phyloP scores from a whole-genome alignment of 2,888 invertebrate species.

The Rotaria socialis region DNA sequence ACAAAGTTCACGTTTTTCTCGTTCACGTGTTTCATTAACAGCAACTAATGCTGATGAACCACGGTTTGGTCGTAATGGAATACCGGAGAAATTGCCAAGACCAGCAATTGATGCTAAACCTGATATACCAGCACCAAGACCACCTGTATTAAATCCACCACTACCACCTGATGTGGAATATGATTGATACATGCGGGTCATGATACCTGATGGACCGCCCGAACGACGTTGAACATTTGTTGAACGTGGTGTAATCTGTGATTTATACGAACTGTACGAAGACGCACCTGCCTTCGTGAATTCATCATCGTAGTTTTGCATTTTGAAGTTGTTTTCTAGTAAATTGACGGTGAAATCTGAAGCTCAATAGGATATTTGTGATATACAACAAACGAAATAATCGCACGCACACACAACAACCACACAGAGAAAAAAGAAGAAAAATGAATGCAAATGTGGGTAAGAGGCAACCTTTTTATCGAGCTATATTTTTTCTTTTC shows the following conservation, averaged over 20 bases:
- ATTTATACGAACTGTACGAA: conserved; percentile 46
- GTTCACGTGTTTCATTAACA: conserved; percentile 45
- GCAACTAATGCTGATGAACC: conserved; percentile 45
- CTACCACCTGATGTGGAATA: conserved; percentile 38
- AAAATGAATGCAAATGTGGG: neutral
- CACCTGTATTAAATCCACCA: conserved; percentile 11
- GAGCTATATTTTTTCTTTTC: neutral
- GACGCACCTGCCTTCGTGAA: neutral
- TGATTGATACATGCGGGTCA: conserved; percentile 39
- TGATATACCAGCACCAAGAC: neutral
- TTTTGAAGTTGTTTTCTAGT: conserved; percentile 31
- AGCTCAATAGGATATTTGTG: neutral
- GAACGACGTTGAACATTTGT: conserved; percentile 45
- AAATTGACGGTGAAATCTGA: conserved; percentile 21
- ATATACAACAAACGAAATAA: neutral
- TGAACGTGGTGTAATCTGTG: conserved; percentile 46
- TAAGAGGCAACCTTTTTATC: neutral
- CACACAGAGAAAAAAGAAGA: neutral
- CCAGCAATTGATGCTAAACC: conserved; percentile 30
- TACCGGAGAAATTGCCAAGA: conserved; percentile 39
- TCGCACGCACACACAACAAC: neutral
- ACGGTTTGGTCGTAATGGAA: conserved; percentile 45
- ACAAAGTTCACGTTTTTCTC: conserved; percentile 46
- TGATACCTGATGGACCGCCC: conserved; percentile 40
- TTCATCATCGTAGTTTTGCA: conserved; percentile 40